These are phyloP conservation scores for Dasypogon diadema DNA, from an alignment of 2,888 invertebrate species.

Conservation along the genomic window DNA sequence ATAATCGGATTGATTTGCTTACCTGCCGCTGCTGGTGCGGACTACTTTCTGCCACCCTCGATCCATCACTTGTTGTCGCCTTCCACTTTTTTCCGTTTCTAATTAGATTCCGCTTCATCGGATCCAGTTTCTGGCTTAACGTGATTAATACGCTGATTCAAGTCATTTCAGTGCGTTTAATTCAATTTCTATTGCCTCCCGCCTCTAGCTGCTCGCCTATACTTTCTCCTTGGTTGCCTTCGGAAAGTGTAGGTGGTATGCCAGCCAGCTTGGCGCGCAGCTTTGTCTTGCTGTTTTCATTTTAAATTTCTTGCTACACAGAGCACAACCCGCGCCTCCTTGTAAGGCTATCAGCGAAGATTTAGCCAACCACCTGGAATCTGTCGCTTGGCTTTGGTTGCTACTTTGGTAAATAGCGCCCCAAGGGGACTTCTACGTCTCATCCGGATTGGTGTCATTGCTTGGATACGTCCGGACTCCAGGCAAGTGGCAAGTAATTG, in stretches of 20 bases:
- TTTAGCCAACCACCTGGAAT: neutral
- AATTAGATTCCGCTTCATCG: slow-evolving; percentile 17
- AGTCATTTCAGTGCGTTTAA: slow-evolving; percentile 7
- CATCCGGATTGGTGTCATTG: neutral
- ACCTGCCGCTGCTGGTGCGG: neutral
- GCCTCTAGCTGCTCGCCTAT: neutral
- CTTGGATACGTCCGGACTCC: no score
- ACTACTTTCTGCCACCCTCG: neutral
- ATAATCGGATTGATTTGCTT: slow-evolving; percentile 1
- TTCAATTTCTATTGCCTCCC: slow-evolving; percentile 3
- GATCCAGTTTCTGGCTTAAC: neutral
- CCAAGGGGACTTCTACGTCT: neutral
- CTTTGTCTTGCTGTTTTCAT: neutral
- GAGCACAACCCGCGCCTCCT: neutral
- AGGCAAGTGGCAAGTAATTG: neutral
- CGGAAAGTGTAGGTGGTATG: slow-evolving; percentile 11
- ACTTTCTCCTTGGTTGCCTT: no score
- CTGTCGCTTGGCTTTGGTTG: neutral
- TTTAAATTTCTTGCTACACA: neutral
- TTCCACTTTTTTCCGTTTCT: neutral
- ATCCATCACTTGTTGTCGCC: neutral
- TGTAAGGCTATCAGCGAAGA: neutral
- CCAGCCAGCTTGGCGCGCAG: neutral
- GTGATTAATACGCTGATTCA: slow-evolving; percentile 9
- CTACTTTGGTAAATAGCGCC: no score